Percentiles rank a stretch among this genome's conserved stretches.
These are phyloP conservation scores for Pogonocherus hispidulus DNA, from an alignment of 2,888 invertebrate species.

Conservation along the genomic window DNA sequence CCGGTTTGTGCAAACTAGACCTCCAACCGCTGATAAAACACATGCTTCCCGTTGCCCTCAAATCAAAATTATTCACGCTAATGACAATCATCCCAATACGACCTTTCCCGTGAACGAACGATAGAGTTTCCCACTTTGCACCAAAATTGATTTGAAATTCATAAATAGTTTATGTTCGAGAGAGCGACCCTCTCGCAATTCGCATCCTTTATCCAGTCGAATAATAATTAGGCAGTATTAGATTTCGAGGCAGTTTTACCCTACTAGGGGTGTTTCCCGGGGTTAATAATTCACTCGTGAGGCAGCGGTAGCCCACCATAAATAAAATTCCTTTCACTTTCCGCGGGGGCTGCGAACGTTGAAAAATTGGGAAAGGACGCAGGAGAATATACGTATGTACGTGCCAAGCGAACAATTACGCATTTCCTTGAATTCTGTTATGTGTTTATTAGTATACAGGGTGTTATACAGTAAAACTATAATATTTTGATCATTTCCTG, in stretches of 20 bases:
- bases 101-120: neutral
- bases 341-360: neutral
- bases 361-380: neutral
- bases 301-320: constrained; percentile 18
- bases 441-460: too few species aligned
- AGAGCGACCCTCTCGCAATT: constrained; percentile 18
- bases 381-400: neutral
- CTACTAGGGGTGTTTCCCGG: constrained; percentile 19
- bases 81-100: neutral
- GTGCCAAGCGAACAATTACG: neutral
- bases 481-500: too few species aligned
- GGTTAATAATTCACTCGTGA: constrained; percentile 35
- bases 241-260: constrained; percentile 26
- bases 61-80: neutral
- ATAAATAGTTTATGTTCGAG: constrained; percentile 28
- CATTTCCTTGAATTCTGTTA: too few species aligned
- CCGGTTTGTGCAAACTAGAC: too few species aligned
- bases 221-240: constrained; percentile 40
- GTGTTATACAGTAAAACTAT: too few species aligned
- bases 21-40: neutral
- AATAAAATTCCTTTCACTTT: constrained; percentile 25
- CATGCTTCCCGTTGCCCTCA: too few species aligned
- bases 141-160: constrained; percentile 31
- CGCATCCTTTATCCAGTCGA: constrained; percentile 35
- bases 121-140: constrained; percentile 17